Evolutionary conservation across 2,888 invertebrate genomes (phyloP).

Genomic region (Stenodera caucasica): DNA sequence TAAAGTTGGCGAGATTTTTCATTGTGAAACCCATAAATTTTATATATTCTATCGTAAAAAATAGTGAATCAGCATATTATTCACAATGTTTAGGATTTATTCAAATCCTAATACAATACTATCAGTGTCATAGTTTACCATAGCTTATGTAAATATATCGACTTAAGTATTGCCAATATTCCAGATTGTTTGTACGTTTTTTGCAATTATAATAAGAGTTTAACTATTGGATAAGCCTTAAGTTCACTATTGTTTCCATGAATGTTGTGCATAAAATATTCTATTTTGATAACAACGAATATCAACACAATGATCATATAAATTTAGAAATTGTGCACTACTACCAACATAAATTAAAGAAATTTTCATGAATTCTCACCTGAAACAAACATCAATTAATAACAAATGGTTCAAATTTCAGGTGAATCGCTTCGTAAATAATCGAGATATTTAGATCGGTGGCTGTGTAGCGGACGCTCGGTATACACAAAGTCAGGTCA

Average conservation of each 20-base stretch:
- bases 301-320: conserved; percentile 7
- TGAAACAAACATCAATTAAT: conserved; percentile 20
- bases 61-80: conserved; percentile 10
- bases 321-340: conserved; percentile 9
- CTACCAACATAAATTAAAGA: background rate
- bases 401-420: no score
- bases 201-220: conserved; percentile 27
- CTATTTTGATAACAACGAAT: conserved; percentile 9
- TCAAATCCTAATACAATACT: conserved; percentile 25
- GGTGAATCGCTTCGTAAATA: no score
- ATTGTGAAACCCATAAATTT: conserved; percentile 3
- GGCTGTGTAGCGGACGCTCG: no score
- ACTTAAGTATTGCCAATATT: conserved; percentile 23
- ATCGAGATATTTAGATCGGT: no score
- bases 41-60: conserved; percentile 14
- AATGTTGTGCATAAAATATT: conserved; percentile 17
- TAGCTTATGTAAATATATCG: conserved; percentile 26
- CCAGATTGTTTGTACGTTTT: conserved; percentile 26
- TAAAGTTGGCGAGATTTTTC: background rate
- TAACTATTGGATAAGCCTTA: conserved; percentile 18
- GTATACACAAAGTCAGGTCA: no score
- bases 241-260: conserved; percentile 23
- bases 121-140: conserved; percentile 26
- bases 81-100: conserved; percentile 15
- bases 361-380: conserved; percentile 1